phyloP scores from a whole-genome alignment of 2,113 vertebrate species.

The Herpailurus yagouaroundi region DNA sequence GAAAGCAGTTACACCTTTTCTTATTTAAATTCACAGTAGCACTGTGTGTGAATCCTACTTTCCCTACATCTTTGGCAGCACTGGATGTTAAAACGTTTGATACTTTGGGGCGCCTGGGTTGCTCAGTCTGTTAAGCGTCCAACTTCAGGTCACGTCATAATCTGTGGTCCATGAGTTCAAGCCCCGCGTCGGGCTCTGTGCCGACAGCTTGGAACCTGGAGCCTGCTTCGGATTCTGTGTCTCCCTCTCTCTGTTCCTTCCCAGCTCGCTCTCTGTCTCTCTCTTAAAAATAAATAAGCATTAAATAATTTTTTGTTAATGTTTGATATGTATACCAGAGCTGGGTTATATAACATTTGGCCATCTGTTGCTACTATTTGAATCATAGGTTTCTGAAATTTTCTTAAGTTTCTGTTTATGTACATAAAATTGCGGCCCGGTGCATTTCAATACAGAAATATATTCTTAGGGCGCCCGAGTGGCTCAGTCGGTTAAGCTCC shows the following conservation, averaged over 20 bases:
- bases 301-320: neutral
- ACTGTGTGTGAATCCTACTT: neutral
- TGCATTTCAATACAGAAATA: neutral
- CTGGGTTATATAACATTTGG: neutral
- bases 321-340: neutral
- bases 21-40: neutral
- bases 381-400: neutral
- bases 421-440: neutral
- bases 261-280: no score
- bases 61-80: neutral
- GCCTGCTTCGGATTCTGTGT: no score
- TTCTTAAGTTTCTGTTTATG: neutral
- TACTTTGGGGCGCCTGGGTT: no score
- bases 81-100: neutral
- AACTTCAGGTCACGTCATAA: no score
- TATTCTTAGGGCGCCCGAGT: no score
- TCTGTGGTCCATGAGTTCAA: no score
- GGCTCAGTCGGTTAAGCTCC: no score
- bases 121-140: no score
- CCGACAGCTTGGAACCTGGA: no score
- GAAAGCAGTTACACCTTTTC: neutral
- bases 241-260: no score
- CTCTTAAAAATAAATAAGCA: no score
- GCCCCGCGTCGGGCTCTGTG: no score
- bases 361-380: neutral